These are phyloP conservation scores for Coelogynopora nodosa DNA, from an alignment of 2,888 invertebrate genomes.

Conservation along the genomic window DNA sequence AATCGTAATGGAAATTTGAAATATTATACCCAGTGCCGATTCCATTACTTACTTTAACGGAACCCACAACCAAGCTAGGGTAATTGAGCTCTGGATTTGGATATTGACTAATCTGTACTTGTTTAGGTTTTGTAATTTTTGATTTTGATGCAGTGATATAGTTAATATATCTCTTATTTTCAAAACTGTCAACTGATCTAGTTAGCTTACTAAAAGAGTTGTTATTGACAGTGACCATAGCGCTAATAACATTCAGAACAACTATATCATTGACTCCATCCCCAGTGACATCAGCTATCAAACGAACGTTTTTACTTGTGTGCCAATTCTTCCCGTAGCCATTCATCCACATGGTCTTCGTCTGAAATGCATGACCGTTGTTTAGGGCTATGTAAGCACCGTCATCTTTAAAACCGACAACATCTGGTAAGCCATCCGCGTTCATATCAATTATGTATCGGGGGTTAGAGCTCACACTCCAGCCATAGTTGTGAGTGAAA, in stretches of 20 bases:
- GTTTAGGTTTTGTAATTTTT: background rate
- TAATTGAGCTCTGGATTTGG: conserved; percentile 33
- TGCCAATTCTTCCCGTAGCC: background rate
- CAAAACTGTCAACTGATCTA: background rate
- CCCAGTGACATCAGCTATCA: background rate
- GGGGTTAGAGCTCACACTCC: background rate
- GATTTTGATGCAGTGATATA: background rate
- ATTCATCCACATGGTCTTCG: background rate
- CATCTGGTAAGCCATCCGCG: background rate
- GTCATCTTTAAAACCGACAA: background rate
- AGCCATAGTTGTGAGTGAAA: background rate
- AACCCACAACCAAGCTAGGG: conserved; percentile 30
- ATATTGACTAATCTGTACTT: background rate
- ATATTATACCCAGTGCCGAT: conserved; percentile 44
- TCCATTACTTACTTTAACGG: conserved; percentile 33
- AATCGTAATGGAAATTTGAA: conserved; percentile 39
- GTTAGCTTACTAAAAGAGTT: background rate
- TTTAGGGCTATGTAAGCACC: background rate
- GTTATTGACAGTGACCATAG: background rate
- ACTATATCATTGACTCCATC: background rate
- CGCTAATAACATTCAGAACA: background rate
- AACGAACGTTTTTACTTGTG: background rate
- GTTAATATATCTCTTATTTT: background rate
- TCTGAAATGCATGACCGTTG: background rate
- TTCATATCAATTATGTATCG: background rate